Base-by-base conservation (phyloP, 1,140 invertebrate species). In the Onthophagus taurus region DNA sequence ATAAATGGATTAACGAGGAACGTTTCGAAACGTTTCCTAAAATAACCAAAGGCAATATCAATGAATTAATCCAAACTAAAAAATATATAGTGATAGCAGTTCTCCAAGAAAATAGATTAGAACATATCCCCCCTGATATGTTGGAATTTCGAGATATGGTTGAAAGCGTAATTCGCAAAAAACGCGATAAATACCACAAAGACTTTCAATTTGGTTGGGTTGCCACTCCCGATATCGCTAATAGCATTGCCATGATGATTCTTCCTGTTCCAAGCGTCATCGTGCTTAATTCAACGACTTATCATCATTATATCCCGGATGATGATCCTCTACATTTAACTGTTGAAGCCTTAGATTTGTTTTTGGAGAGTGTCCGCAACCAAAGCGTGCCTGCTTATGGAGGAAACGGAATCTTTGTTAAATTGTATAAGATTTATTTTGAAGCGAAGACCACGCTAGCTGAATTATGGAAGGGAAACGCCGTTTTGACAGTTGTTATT, bases 121-220 rank as follows among this genome's bases (percentile, higher is more conserved):
- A 81, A 55, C 78, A 88, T 66, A 74, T 92, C 42, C 72, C 85
- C 20, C 70, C 78, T 18, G 80, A 88, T 55, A 89, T 91, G 76
- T 58, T 78, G 50, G 81, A 87, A 61, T 92, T 91, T 62, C 72
- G 77, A 55, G 81, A 89, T 58, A 87, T 89, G 80, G 72, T 93
- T 4, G 83, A 93, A 65, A 77, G 78, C 14, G 74, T 92, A 36
- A 88, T 91, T 42, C 69, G 78, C 48, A 80, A 74, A 42, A 81
- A 85, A 65, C 72, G 82, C 45, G 72, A 80, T 45, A 80, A 83
- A 47, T 85, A 88, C 58, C 86, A 91, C 55, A 74, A 81, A 31
- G 63, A 78, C 56, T 93, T 94, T 62, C 87, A 94, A 63, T 96
- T 96, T 74, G 90, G 90, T 19, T 96, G 90, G 90, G 76, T 83